phyloP scores from a whole-genome alignment of 2,113 vertebrate species.

The Chaetorhynchus papuensis region DNA sequence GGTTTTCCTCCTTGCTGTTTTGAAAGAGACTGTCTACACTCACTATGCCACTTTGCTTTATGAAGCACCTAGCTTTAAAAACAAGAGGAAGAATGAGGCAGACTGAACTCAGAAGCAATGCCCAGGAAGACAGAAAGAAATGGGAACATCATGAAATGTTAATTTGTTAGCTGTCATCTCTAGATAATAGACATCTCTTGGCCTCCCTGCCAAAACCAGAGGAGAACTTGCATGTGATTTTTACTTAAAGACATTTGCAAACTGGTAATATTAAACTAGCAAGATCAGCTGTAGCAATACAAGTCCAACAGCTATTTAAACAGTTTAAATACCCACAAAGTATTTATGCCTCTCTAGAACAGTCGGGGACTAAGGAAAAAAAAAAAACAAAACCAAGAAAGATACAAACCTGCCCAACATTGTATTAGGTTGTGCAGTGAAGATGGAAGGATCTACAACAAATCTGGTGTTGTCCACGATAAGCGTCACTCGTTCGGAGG shows the following conservation, averaged over 20 bases:
- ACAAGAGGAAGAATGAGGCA: not conserved
- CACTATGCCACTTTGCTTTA: not conserved
- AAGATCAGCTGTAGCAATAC: not conserved
- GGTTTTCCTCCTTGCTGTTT: not conserved
- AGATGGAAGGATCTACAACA: constrained; percentile 95
- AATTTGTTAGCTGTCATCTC: not conserved
- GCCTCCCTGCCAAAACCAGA: not conserved
- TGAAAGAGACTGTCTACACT: not conserved
- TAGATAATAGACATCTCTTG: not conserved
- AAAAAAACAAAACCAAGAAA: not conserved
- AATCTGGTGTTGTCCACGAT: constrained; percentile 99
- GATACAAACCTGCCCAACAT: constrained; percentile 94
- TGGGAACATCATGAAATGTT: not conserved
- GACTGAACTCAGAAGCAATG: not conserved
- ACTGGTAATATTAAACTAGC: not conserved
- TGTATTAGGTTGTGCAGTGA: constrained; percentile 96
- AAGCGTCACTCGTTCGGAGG: constrained; percentile 91
- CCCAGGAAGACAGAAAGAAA: not conserved
- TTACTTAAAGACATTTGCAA: not conserved
- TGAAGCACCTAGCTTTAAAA: not conserved
- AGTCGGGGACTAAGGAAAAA: accelerated
- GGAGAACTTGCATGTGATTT: not conserved
- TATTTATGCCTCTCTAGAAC: not conserved
- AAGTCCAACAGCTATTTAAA: not conserved
- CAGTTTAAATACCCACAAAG: not conserved